Base-by-base conservation (phyloP, 2,113 vertebrate genomes). In the Callaeas wilsoni region DNA sequence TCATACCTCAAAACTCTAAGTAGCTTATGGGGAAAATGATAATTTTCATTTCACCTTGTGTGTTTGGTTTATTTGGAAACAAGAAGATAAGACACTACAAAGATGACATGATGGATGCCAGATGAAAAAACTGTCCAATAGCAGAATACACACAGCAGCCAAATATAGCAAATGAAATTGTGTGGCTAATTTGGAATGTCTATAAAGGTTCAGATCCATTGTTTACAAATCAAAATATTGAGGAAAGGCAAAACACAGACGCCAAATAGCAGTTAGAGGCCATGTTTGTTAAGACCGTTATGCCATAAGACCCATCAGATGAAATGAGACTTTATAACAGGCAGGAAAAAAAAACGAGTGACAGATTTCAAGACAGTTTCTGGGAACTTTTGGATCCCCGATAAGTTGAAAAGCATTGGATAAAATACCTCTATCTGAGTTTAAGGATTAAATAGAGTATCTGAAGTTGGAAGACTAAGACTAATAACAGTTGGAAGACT, bases 361-460 rank as follows among this genome's bases (percentile, higher is more conserved):
- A 52, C 7, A 50, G 33, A 46, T 83, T 73, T 81, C 35, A 90
- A n/a, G 27, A 47, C 21, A 17, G 23, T 22, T 79, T 3, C 15
- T 70, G 11, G 15, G 25, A 74, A 47, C 13, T 42, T 64, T 23
- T 0, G 0, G 14, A n/a, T 76, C 10, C 7, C 33, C 21, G 5
- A 8, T 12, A 32, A 84, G 8, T 3, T 74, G 46, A 77, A 75
- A 52, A 69, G 29, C 16, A 60, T 49, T 62, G 12, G 8, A 69
- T 60, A 71, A 83, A 71, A 80, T 39, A 53, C 14, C 7, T n/a
- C 59, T 68, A 10, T 30, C n/a, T 3, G 5, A 81, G 19, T 77
- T 76, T 19, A 81, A 78, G 25, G 46, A 85, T 44, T 62, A 74
- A 74, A 49, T 35, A 52, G 77, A 73, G 1, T 32, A 42, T 65